Evolutionary conservation across 2,113 vertebrate genomes (phyloP).

Genomic region (Peromyscus californicus): DNA sequence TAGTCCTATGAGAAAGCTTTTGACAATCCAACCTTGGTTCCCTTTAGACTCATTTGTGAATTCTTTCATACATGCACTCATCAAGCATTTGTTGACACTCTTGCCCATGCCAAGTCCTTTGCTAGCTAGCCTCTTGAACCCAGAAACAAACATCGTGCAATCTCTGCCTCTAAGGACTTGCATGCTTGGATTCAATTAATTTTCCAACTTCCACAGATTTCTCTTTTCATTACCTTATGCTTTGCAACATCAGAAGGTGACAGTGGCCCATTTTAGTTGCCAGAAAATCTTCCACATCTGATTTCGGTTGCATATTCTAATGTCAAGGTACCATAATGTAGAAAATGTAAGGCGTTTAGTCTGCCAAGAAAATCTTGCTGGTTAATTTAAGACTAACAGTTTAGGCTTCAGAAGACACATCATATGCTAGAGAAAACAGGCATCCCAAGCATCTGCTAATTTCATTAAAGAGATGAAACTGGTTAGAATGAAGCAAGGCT

Average conservation of each 20-base stretch:
- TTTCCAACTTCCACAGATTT: background rate
- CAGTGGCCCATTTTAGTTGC: background rate
- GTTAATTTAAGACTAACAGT: background rate
- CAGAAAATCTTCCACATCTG: background rate
- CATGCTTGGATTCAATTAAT: background rate
- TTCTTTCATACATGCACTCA: background rate
- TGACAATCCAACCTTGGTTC: background rate
- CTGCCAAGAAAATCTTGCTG: slow-evolving; percentile 19
- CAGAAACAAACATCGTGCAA: background rate
- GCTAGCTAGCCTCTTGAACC: background rate
- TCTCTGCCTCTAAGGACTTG: background rate
- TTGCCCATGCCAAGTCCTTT: background rate
- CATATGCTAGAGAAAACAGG: background rate
- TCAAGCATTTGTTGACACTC: rapidly evolving
- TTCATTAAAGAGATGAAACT: slow-evolving; percentile 48
- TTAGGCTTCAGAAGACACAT: background rate
- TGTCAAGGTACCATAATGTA: background rate
- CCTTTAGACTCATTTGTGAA: background rate
- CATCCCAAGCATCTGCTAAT: slow-evolving; percentile 57
- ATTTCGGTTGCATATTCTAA: slow-evolving; percentile 8
- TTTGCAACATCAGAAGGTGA: background rate
- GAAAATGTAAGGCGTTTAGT: background rate
- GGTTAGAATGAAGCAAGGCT: slow-evolving; percentile 64
- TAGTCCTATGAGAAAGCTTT: background rate
- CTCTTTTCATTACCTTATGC: background rate